Evolutionary conservation across 2,888 invertebrate species (phyloP).

Genomic region (Timandra comae): DNA sequence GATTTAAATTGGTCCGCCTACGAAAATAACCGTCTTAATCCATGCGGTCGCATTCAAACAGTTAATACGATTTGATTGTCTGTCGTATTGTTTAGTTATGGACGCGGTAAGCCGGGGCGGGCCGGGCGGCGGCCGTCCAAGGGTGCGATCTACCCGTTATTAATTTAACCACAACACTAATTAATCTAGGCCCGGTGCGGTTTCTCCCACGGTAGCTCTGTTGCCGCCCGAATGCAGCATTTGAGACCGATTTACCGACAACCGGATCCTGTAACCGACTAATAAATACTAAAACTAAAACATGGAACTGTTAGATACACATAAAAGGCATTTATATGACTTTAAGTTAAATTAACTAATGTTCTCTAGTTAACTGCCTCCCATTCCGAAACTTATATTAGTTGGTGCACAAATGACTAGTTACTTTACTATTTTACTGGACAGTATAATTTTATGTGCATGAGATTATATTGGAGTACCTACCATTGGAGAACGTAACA

Average conservation of each 20-base stretch:
- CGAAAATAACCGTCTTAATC: conserved; percentile 24
- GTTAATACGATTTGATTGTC: conserved; percentile 44
- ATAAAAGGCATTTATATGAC: too few species aligned
- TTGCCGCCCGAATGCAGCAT: conserved; percentile 28
- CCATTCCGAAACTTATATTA: too few species aligned
- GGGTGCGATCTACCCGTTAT: conserved; percentile 59
- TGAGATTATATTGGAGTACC: background rate
- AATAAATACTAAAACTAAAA: too few species aligned
- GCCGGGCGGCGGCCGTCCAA: conserved; percentile 27
- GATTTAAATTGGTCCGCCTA: conserved; percentile 8
- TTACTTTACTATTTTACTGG: too few species aligned
- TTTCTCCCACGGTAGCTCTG: conserved; percentile 50
- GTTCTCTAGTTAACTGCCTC: too few species aligned
- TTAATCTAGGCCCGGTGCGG: conserved; percentile 66
- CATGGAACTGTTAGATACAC: conserved; percentile 21
- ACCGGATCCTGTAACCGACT: too few species aligned
- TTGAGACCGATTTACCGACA: conserved; percentile 27
- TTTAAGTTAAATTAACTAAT: too few species aligned
- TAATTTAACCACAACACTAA: conserved; percentile 69
- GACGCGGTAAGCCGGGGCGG: conserved; percentile 23
- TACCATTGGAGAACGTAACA: too few species aligned
- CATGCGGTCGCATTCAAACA: conserved; percentile 29
- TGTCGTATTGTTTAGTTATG: conserved; percentile 32
- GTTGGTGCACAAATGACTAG: too few species aligned
- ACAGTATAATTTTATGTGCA: too few species aligned